These are phyloP conservation scores for Clinocottus analis DNA, from an alignment of 2,113 vertebrate species.

Conservation along the genomic window DNA sequence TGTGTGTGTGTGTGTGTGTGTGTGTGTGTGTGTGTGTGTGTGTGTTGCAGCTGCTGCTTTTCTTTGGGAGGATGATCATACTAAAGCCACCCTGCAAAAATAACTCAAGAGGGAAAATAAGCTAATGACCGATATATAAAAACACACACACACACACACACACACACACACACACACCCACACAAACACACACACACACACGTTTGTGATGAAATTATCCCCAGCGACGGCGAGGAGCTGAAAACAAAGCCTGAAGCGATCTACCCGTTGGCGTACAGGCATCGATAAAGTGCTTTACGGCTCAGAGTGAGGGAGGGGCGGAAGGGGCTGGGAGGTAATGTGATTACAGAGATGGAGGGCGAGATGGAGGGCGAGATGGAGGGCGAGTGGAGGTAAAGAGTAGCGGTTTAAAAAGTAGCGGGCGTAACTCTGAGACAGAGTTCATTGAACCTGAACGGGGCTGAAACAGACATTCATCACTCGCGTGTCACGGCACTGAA, in stretches of 20 bases:
- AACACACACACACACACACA: not conserved
- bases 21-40: conserved; percentile 19
- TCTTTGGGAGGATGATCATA: conserved; percentile 30
- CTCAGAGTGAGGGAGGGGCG: conserved; percentile 22
- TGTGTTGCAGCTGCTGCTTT: conserved; percentile 23
- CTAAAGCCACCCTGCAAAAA: conserved; percentile 22
- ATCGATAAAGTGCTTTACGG: conserved; percentile 65
- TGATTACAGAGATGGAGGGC: conserved; percentile 66
- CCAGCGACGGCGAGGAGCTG: conserved; percentile 48
- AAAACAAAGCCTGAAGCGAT: conserved; percentile 61
- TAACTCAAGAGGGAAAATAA: conserved; percentile 10
- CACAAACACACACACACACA: not conserved
- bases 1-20: conserved; percentile 18
- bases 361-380: conserved; percentile 31
- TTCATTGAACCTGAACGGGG: not conserved
- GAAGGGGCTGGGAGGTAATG: conserved; percentile 41
- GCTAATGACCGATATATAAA: conserved; percentile 20
- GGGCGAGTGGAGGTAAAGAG: conserved; percentile 5
- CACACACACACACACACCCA: not conserved
- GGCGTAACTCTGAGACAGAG: not conserved
- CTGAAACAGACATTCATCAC: not conserved
- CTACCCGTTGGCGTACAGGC: conserved; percentile 58
- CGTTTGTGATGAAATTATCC: conserved; percentile 56
- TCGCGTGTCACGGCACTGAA: not conserved
- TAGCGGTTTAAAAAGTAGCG: conserved; percentile 1